These are phyloP conservation scores for Heterocephalus glaber DNA, from an alignment of 2,113 vertebrate genomes.

Conservation along the genomic window DNA sequence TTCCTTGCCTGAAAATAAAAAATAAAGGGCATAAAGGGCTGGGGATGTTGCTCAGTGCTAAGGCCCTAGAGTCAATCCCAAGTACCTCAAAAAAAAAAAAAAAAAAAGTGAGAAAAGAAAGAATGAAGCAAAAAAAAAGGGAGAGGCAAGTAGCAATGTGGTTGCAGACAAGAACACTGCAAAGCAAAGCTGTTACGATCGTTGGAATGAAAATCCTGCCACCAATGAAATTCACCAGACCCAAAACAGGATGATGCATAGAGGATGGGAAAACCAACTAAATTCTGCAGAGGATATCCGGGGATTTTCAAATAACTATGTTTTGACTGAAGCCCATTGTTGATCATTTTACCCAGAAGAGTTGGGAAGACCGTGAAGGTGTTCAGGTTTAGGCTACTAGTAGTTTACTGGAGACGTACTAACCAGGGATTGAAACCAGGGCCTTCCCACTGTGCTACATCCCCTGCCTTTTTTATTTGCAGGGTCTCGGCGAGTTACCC, in stretches of 20 bases:
- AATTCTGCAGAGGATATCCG: not conserved
- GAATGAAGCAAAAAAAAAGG: not conserved
- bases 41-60: not conserved
- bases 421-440: not conserved
- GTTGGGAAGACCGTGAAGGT: not conserved
- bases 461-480: not conserved
- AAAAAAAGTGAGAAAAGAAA: not conserved
- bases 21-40: not conserved
- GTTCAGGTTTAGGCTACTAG: slow-evolving; percentile 19
- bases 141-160: not conserved
- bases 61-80: not conserved
- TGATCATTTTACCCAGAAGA: not conserved
- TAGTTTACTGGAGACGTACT: not conserved
- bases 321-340: not conserved
- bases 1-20: not conserved
- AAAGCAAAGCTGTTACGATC: not conserved
- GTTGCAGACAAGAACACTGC: not conserved
- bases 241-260: not conserved
- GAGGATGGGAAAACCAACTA: not conserved
- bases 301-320: slow-evolving; percentile 1
- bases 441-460: not conserved
- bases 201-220: not conserved
- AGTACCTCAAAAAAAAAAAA: not conserved
- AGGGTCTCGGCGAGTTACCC: not conserved
- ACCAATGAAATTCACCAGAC: not conserved